Conservation (phyloP, 2,113 vertebrate genomes). For the Petrocephalus microphthalmus region DNA sequence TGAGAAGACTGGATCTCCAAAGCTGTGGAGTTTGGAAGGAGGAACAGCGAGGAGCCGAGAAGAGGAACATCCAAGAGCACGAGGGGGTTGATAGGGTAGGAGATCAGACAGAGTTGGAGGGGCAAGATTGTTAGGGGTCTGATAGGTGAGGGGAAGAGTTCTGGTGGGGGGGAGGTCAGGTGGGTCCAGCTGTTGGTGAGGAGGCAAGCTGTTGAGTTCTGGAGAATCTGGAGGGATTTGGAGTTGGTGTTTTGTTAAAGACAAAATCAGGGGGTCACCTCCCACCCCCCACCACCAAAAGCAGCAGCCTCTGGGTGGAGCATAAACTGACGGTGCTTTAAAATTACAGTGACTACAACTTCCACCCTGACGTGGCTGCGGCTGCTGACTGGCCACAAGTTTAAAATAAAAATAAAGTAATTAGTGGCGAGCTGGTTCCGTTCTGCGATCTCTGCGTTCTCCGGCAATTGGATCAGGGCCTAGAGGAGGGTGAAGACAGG, state of each 20-base stretch:
- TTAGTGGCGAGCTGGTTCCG: not conserved
- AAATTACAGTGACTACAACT: not conserved
- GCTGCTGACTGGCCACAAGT: not conserved
- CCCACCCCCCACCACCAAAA: not conserved
- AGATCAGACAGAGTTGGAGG: not conserved
- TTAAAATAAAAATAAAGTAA: not conserved
- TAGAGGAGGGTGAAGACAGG: not conserved
- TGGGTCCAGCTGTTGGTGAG: not conserved
- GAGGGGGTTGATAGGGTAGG: not conserved
- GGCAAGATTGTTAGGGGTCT: not conserved
- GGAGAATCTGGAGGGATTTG: not conserved
- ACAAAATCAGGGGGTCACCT: not conserved
- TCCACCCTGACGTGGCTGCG: not conserved
- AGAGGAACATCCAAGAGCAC: not conserved
- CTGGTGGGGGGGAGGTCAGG: not conserved
- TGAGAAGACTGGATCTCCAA: not conserved
- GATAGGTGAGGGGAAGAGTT: not conserved
- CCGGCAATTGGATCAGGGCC: not conserved
- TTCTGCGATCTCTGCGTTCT: not conserved
- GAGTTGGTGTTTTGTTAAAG: not conserved
- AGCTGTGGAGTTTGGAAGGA: not conserved
- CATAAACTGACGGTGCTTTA: not conserved
- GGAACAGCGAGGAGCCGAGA: not conserved
- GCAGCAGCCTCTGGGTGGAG: not conserved
- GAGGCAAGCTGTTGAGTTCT: not conserved